Evolutionary conservation across 2,113 vertebrate species (phyloP).

Genomic region (Gasterosteus nipponicus): DNA sequence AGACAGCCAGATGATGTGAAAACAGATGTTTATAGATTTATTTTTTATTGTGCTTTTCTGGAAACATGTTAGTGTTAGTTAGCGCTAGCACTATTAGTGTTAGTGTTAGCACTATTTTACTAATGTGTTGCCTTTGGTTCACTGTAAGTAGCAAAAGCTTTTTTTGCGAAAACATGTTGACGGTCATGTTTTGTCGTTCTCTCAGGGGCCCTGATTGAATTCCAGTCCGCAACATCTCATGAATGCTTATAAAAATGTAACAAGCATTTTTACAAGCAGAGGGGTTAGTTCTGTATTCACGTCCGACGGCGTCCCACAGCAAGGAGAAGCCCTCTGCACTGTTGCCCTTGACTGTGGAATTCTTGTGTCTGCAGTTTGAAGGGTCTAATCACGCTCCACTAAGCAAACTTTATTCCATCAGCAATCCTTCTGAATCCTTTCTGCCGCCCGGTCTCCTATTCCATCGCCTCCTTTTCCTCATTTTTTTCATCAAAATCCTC

Average conservation of each 20-base stretch:
- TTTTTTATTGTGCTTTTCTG: neutral
- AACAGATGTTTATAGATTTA: neutral
- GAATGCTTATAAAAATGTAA: neutral
- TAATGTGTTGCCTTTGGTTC: neutral
- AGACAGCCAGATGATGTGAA: neutral
- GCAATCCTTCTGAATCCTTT: conserved; percentile 3
- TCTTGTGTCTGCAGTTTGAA: conserved; percentile 9
- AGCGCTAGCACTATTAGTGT: too few relatives aligned
- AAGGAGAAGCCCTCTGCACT: neutral
- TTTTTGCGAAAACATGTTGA: neutral
- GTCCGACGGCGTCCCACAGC: neutral
- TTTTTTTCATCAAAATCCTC: conserved; percentile 10
- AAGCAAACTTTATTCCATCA: conserved; percentile 23
- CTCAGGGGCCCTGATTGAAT: neutral
- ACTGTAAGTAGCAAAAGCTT: neutral
- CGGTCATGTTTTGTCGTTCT: neutral
- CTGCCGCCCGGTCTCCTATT: neutral
- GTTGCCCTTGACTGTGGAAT: conserved; percentile 12
- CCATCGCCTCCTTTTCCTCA: conserved; percentile 16
- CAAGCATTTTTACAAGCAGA: neutral
- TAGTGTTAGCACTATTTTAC: too few relatives aligned
- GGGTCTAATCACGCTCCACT: conserved; percentile 29
- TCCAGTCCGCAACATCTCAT: neutral
- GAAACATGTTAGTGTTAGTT: neutral
- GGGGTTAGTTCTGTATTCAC: conserved; percentile 22